These are phyloP conservation scores for Gracilinanus agilis DNA, from an alignment of 2,113 vertebrate genomes.

Conservation along the genomic window DNA sequence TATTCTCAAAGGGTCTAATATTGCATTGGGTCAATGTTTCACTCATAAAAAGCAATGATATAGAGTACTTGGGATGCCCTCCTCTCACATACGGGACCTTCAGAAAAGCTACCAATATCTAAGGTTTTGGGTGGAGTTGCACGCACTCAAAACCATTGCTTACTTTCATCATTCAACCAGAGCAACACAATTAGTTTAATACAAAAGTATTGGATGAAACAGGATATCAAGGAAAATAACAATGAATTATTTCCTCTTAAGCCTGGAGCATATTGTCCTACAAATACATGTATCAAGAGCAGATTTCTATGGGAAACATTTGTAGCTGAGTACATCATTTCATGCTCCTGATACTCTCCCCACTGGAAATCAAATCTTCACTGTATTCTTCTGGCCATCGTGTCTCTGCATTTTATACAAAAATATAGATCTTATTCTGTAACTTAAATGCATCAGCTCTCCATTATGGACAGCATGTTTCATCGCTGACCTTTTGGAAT, in stretches of 20 bases:
- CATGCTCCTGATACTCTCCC: background rate
- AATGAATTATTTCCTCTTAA: background rate
- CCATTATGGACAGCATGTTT: background rate
- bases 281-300: background rate
- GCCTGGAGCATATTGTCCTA: background rate
- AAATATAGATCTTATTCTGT: background rate
- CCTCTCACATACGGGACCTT: background rate
- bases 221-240: background rate
- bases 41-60: constrained; percentile 60
- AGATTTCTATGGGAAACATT: background rate
- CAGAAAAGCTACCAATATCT: background rate
- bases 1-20: constrained; percentile 75
- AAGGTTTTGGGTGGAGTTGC: background rate
- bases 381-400: background rate
- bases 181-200: background rate
- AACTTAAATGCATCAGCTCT: background rate
- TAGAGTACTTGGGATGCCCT: background rate
- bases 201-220: background rate
- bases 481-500: background rate
- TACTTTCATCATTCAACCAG: background rate
- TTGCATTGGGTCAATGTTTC: constrained; percentile 39
- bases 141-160: background rate
- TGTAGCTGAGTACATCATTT: background rate
- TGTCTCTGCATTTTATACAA: background rate
- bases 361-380: background rate